phyloP scores from a whole-genome alignment of 2,113 vertebrate genomes.

The Loxodonta africana region DNA sequence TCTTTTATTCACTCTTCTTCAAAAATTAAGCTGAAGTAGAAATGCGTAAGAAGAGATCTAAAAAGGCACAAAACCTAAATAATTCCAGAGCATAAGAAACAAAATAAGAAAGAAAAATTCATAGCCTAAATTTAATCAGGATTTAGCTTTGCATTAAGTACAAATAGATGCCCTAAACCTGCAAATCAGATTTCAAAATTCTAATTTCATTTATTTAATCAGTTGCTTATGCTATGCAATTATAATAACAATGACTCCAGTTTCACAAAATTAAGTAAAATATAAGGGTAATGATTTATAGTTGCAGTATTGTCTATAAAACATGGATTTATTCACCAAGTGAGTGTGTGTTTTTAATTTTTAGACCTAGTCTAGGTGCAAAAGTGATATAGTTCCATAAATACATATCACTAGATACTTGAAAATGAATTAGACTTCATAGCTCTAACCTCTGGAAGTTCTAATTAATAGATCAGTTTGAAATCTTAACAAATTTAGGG shows the following conservation, averaged over 20 bases:
- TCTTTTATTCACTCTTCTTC: not conserved
- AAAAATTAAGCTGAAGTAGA: conserved; percentile 39
- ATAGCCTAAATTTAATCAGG: not conserved
- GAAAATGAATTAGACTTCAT: not conserved
- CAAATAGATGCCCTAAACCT: not conserved
- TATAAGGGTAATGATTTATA: conserved; percentile 39
- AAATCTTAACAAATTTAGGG: conserved; percentile 15
- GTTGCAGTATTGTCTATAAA: conserved; percentile 4
- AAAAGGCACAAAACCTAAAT: not conserved
- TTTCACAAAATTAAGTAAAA: conserved; percentile 41
- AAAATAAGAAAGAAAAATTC: conserved; percentile 34
- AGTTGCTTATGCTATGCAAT: not conserved
- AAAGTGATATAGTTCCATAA: conserved; percentile 12
- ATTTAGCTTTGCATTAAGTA: not conserved
- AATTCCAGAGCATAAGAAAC: conserved; percentile 5
- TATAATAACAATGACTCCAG: not conserved
- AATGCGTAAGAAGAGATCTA: conserved; percentile 34
- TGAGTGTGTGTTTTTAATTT: not conserved
- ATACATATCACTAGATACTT: not conserved
- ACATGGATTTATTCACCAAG: conserved; percentile 38
- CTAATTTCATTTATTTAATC: conserved; percentile 57
- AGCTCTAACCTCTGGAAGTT: not conserved
- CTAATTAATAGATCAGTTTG: conserved; percentile 1
- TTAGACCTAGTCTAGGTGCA: not conserved
- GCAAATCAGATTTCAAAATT: conserved; percentile 41